Evolutionary conservation across 2,113 vertebrate genomes (phyloP).

Genomic region (Gymnarchus niloticus): DNA sequence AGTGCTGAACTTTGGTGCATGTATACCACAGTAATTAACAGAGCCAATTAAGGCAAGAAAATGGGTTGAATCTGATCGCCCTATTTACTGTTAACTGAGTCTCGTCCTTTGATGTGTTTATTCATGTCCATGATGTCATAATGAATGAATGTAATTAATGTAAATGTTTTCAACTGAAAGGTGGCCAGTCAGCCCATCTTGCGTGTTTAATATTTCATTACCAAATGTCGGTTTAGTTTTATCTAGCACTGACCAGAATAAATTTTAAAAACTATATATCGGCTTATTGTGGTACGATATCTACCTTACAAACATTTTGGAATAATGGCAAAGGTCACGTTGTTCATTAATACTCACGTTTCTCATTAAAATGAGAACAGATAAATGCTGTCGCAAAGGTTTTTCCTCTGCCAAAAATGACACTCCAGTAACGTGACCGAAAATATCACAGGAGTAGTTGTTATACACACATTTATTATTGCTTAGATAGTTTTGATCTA

Average conservation of each 20-base stretch:
- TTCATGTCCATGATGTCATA: slow-evolving; percentile 8
- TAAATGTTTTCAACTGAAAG: slow-evolving; percentile 3
- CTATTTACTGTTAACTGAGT: background rate
- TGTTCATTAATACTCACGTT: background rate
- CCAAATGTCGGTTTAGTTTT: background rate
- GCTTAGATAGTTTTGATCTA: background rate
- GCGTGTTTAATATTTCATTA: slow-evolving; percentile 15
- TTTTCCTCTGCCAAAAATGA: background rate
- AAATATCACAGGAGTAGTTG: background rate
- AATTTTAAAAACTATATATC: background rate
- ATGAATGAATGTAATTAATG: background rate
- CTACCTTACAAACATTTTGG: background rate
- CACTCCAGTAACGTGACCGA: background rate
- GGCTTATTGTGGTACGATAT: background rate
- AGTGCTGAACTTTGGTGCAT: background rate
- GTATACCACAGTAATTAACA: background rate
- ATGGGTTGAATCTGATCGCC: background rate
- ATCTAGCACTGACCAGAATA: background rate
- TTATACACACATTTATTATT: background rate
- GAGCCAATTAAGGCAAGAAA: background rate
- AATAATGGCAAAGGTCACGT: background rate
- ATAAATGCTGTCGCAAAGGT: background rate
- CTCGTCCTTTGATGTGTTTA: background rate
- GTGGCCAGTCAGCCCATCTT: background rate
- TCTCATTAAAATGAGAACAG: background rate